Evolutionary conservation across 2,797 vertebrate species (phyloP).

Genomic region (Eulemur albifrons): DNA sequence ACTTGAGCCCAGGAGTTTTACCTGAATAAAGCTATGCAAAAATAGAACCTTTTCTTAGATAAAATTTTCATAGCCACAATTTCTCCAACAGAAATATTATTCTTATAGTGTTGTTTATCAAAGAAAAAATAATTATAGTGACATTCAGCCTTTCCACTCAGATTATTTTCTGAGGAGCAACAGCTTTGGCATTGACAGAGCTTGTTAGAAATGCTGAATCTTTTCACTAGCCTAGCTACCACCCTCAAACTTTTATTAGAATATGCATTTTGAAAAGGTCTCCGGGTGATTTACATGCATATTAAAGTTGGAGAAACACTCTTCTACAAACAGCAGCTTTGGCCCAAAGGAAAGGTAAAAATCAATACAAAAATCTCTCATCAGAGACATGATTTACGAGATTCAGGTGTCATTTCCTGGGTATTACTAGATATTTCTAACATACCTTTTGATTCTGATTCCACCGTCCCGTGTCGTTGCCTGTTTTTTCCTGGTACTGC

Average conservation of each 20-base stretch:
- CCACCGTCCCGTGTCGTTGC: neutral
- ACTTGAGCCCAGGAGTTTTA: neutral
- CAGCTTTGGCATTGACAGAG: neutral
- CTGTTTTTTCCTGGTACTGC: neutral
- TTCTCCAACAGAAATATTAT: neutral
- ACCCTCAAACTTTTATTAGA: neutral
- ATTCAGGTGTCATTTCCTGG: neutral
- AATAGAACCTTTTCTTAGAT: neutral
- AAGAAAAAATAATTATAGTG: neutral
- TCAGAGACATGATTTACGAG: neutral
- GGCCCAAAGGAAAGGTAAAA: neutral
- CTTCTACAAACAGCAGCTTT: neutral
- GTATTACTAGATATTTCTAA: neutral
- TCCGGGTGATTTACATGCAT: neutral
- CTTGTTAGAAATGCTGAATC: neutral
- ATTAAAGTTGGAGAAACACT: neutral
- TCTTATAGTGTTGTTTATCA: neutral
- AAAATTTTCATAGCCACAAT: neutral
- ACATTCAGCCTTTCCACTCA: neutral
- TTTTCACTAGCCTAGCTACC: neutral
- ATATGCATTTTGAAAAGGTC: neutral
- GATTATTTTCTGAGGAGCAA: neutral
- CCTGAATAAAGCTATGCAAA: neutral
- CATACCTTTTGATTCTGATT: neutral
- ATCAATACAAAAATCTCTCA: neutral